phyloP scores from a whole-genome alignment of 2,888 invertebrate species.

The Gnatocerus cornutus region DNA sequence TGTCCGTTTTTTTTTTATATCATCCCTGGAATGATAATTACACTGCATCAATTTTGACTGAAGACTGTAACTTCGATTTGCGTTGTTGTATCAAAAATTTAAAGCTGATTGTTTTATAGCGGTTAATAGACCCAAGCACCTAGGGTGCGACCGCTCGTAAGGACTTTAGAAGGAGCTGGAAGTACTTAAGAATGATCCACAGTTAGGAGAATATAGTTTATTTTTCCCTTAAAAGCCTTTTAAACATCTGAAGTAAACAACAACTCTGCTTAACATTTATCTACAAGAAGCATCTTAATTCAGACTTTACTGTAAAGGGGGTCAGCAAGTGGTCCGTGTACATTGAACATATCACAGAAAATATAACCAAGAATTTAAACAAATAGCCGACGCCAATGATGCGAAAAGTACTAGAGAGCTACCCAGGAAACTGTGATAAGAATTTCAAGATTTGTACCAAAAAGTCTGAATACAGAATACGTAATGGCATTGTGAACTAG shows the following conservation, averaged over 20 bases:
- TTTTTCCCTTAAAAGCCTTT: constrained; percentile 37
- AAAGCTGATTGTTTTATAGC: no score
- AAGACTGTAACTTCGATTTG: no score
- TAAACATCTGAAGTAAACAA: constrained; percentile 41
- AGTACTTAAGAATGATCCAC: no score
- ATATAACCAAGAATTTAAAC: background rate
- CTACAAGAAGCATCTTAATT: constrained; percentile 36
- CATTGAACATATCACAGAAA: constrained; percentile 32
- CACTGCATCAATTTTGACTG: no score
- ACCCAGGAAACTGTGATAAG: no score
- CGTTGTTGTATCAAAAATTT: no score
- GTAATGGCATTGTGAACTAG: no score
- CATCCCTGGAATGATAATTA: no score
- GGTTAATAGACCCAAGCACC: no score
- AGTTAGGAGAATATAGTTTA: constrained; percentile 42
- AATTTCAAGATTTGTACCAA: background rate
- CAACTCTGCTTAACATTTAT: constrained; percentile 36
- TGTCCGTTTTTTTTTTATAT: no score
- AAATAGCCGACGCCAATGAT: background rate
- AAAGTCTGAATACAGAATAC: background rate
- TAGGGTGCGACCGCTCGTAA: no score
- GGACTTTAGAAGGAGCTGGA: no score
- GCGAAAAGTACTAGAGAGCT: background rate
- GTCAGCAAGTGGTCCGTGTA: constrained; percentile 15
- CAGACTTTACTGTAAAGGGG: constrained; percentile 28